Evolutionary conservation across 2,797 vertebrate genomes (phyloP).

Genomic region (Sebastiscus tertius): DNA sequence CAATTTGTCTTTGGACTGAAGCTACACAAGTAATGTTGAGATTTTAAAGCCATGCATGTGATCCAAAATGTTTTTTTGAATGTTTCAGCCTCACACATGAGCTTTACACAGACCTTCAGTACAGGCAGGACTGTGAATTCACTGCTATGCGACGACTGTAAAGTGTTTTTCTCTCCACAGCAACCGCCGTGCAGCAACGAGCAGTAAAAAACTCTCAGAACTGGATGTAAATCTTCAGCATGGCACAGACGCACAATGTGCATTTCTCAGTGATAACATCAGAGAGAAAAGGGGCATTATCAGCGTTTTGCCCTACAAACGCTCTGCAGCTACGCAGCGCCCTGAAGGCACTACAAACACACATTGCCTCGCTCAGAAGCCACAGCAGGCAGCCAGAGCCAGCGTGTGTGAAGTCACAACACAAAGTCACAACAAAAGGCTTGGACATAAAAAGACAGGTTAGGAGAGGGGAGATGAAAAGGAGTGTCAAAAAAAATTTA

Average conservation of each 20-base stretch:
- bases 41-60: background rate
- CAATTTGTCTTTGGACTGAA: background rate
- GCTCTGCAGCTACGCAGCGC: slow-evolving; percentile 21
- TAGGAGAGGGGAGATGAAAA: slow-evolving; percentile 46
- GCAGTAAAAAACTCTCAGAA: slow-evolving; percentile 1
- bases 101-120: background rate
- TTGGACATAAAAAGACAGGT: slow-evolving; percentile 29
- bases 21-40: background rate
- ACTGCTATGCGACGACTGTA: background rate
- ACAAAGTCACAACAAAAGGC: slow-evolving; percentile 47
- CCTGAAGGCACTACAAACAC: slow-evolving; percentile 46
- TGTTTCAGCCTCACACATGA: background rate
- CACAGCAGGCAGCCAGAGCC: slow-evolving; percentile 44
- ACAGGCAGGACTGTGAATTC: background rate
- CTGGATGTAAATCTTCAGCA: slow-evolving; percentile 26
- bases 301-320: slow-evolving; percentile 44
- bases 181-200: slow-evolving; percentile 6
- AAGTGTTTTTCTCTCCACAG: background rate
- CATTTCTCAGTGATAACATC: slow-evolving; percentile 33
- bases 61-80: background rate
- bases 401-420: slow-evolving; percentile 38
- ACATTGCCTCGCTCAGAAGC: slow-evolving; percentile 36
- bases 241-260: background rate
- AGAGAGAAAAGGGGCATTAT: slow-evolving; percentile 36
- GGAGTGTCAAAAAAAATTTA: slow-evolving; percentile 6